Percentiles rank a stretch among this genome's conserved stretches.
Evolutionary conservation across 2,888 invertebrate genomes (phyloP).

Genomic region (Tigriopus californicus): DNA sequence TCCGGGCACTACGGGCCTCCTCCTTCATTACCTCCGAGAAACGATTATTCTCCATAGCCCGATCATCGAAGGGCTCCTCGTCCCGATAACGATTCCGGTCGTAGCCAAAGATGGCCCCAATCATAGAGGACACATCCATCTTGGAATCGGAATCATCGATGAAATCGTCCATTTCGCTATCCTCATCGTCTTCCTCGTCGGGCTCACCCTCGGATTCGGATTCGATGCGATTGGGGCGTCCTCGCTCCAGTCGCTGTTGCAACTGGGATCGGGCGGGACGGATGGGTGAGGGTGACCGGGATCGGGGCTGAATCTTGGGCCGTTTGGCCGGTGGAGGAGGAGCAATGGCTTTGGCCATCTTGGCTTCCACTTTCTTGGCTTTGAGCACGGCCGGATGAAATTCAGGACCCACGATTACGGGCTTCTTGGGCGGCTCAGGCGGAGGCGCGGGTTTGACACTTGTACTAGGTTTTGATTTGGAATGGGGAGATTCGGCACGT

Average conservation of each 20-base stretch:
- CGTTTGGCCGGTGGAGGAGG: not conserved
- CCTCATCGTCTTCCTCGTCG: slow-evolving; percentile 55
- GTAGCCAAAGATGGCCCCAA: slow-evolving; percentile 65
- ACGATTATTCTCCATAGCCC: slow-evolving; percentile 58
- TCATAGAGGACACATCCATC: slow-evolving; percentile 59
- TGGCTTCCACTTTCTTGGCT: not conserved
- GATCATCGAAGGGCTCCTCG: slow-evolving; percentile 48
- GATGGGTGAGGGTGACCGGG: not conserved
- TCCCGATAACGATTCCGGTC: slow-evolving; percentile 38
- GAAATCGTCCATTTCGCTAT: slow-evolving; percentile 82
- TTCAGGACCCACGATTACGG: slow-evolving; percentile 6
- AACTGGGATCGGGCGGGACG: too few species aligned
- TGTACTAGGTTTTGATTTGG: not conserved
- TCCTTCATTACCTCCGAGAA: slow-evolving; percentile 70
- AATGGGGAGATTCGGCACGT: not conserved
- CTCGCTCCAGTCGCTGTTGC: not conserved
- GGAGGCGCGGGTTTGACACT: slow-evolving; percentile 4
- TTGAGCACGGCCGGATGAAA: not conserved
- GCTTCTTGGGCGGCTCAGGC: slow-evolving; percentile 16
- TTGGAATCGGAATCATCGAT: slow-evolving; percentile 62
- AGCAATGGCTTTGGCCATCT: not conserved
- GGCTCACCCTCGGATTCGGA: slow-evolving; percentile 27
- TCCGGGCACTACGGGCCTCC: slow-evolving; percentile 61
- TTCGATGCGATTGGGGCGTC: slow-evolving; percentile 1
- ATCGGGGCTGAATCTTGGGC: not conserved